Evolutionary conservation across 2,113 vertebrate genomes (phyloP), one percentile per base, ranked within the genome.

Genomic region (Smithornis capensis): DNA sequence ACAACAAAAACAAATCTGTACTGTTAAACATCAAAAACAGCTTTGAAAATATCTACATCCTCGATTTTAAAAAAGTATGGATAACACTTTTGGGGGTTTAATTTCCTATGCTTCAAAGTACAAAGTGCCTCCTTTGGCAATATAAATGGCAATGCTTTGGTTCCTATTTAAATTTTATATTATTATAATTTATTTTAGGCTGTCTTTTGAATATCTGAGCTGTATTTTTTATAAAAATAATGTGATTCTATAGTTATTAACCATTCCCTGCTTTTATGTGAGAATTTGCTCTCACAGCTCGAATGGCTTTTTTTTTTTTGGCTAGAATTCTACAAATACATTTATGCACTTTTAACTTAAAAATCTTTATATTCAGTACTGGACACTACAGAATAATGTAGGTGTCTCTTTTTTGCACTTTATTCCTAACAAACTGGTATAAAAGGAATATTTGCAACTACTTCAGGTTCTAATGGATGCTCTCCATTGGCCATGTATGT

Each of bases 101-200:
- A 69, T 73, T 96, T 97, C 94, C 96, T 97, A 93, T 76, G 82
- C 84, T 97, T 96, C 71, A 96, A 97, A 97, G 96, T 93, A 97
- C 93, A 96, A 97, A 96, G 96, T 96, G 97, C 94, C 97, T 96
- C 89, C 96, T 97, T 98, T 98, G 97, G 97, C 97, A 97, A 94
- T 96, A 97, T 88, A 96, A 96, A 97, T 97, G 97, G 97, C 95
- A 97, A 97, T 92, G 95, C 97, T 98, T 98, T 98, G 97, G 97
- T 98, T 98, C 96, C 95, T 97, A 45, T 93, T 96, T 92, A 95
- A 95, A 95, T 70, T 68, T 90, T 94, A 87, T 95, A 90, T 89
- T 87, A 94, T 93, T 94, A 96, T 92, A 95, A 83, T 73, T 97
- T 96, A 93, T 78, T 94, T 90, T 96, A 98, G 94, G 82, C 94